Evolutionary conservation across 2,797 vertebrate genomes (phyloP), one percentile per base, ranked within the genome.

Genomic region (Myotis vivesi): DNA sequence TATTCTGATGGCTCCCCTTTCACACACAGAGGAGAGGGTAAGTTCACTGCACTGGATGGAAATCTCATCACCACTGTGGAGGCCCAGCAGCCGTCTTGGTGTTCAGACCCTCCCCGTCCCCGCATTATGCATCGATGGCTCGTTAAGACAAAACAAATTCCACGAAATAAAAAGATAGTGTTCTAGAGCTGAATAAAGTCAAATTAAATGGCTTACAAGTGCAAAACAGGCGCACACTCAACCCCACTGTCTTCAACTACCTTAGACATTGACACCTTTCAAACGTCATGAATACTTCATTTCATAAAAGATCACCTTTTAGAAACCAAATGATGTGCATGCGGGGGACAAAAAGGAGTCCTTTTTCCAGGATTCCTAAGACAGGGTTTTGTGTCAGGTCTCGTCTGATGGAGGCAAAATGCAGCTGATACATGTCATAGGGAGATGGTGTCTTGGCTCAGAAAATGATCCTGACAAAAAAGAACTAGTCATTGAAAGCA

Each of bases 391-490:
- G 41, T 89, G 72, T 75, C 72, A 25, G 66, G 53, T 87, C 81
- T n/a, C 38, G n/a, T 36, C 46, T 59, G 13, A 95, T 17, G 57
- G 68, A 87, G n/a, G 46, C 25, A 79, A 86, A 92, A 87, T 4
- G 68, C 72, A 82, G 66, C 36, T 41, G 44, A 89, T 46, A 16
- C 66, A n/a, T 51, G 62, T 76, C 72, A 11, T 1, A 25, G 69
- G 76, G 72, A 57, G 46, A 76, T 3, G 6, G 57, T 0, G 8
- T 80, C 53, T 76, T 4, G 0, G 49, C 38, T 71, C 76, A 88
- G 84, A 94, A 93, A 93, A 79, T 3, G 8, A 69, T 64, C 49
- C 89, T n/a, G 62, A 76, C 28, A 19, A 44, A 82, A 77, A 75
- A 64, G 28, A 90, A 12, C 36, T 28, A 1, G 9, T 69, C 30